These are phyloP conservation scores for Homalodisca vitripennis DNA, from an alignment of 1,140 invertebrate species.

Conservation along the genomic window DNA sequence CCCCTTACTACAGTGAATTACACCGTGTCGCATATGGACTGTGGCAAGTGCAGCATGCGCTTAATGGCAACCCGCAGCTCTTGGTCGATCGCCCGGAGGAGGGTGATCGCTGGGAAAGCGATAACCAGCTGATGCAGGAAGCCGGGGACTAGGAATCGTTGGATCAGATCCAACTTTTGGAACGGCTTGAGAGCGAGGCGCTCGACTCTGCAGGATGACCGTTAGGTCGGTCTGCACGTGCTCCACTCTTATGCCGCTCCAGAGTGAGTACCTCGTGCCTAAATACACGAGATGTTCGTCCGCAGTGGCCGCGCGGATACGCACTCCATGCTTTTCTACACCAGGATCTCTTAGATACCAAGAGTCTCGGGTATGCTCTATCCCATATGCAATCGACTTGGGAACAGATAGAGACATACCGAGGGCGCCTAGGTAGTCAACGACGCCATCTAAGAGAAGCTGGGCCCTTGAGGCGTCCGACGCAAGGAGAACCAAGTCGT, in stretches of 20 bases:
- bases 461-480: conserved; percentile 7
- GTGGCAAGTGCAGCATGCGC: background rate
- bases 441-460: background rate
- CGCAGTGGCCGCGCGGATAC: background rate
- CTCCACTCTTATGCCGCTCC: background rate
- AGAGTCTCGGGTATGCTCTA: background rate
- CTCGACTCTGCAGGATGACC: conserved; percentile 19
- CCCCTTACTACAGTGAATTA: background rate
- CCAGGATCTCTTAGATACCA: conserved; percentile 33
- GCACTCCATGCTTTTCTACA: background rate
- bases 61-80: background rate
- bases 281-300: conserved; percentile 34
- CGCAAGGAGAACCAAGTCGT: conserved; percentile 30
- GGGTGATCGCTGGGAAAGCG: background rate
- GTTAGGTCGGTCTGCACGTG: background rate
- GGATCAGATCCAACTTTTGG: no score
- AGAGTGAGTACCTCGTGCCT: conserved; percentile 28
- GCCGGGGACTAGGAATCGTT: background rate
- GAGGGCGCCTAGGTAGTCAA: background rate
- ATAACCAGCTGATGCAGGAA: background rate
- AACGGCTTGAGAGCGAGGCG: no score
- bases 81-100: background rate
- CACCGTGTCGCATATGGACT: background rate
- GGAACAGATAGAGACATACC: background rate
- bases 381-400: conserved; percentile 31